Evolutionary conservation across 2,797 vertebrate genomes (phyloP).

Genomic region (Sphaeramia orbicularis): DNA sequence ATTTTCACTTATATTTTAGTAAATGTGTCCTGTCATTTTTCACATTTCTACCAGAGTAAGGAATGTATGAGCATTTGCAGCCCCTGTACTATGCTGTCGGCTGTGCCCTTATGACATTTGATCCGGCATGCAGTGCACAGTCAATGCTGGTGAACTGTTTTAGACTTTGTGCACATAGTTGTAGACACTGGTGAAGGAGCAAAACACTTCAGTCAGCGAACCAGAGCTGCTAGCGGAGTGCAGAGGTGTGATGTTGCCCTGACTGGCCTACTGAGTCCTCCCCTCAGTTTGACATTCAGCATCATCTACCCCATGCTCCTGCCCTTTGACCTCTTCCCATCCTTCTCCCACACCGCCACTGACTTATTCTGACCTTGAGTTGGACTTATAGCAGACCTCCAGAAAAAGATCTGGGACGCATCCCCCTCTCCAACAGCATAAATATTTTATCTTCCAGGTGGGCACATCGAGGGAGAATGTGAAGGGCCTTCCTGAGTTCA

Average conservation of each 20-base stretch:
- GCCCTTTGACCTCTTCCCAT: constrained; percentile 67
- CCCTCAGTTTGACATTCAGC: constrained; percentile 80
- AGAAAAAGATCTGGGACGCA: constrained; percentile 35
- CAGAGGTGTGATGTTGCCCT: constrained; percentile 32
- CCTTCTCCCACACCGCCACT: constrained; percentile 50
- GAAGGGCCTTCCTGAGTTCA: constrained; percentile 12
- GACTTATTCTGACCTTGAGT: constrained; percentile 69
- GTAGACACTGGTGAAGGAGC: constrained; percentile 26
- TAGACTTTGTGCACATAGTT: constrained; percentile 9
- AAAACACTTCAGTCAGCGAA: constrained; percentile 38
- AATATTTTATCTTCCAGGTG: constrained; percentile 69
- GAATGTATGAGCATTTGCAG: neutral
- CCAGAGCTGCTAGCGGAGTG: constrained; percentile 28
- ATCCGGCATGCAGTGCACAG: constrained; percentile 6
- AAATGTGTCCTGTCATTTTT: too few species aligned
- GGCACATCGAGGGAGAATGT: constrained; percentile 21
- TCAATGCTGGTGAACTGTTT: constrained; percentile 20
- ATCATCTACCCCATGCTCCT: constrained; percentile 52
- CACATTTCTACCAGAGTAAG: too few species aligned
- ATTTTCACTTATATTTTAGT: too few species aligned
- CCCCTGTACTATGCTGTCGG: neutral
- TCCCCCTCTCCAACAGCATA: constrained; percentile 41
- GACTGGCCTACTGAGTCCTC: constrained; percentile 40
- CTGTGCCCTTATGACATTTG: constrained; percentile 16
- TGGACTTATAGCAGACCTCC: constrained; percentile 46